Evolutionary conservation across 35 echinoderm and acorn worm species (phyloP).

Genomic region (Acanthaster planci): DNA sequence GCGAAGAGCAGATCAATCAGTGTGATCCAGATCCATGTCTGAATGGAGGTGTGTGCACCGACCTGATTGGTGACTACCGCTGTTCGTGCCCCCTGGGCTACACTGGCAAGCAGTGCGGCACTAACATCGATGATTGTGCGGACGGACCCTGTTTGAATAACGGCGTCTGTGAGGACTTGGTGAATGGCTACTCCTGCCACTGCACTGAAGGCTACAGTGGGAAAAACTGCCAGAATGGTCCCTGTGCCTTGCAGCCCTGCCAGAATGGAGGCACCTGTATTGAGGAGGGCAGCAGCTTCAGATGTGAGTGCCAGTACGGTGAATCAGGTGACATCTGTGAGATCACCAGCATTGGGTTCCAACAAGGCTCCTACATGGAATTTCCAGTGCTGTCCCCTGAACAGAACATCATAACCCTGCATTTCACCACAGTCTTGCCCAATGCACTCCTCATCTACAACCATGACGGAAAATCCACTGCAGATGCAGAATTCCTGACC

Average conservation of each 20-base stretch:
- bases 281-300: slow-evolving; percentile 66
- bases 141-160: slow-evolving; percentile 67
- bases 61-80: slow-evolving; percentile 58
- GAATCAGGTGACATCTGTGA: slow-evolving; percentile 75
- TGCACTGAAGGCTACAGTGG: slow-evolving; percentile 77
- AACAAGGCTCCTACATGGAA: slow-evolving; percentile 68
- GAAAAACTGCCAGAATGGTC: slow-evolving; percentile 70
- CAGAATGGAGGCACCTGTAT: slow-evolving; percentile 72
- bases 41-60: slow-evolving; percentile 72
- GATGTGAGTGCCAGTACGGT: slow-evolving; percentile 72
- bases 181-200: slow-evolving; percentile 70
- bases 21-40: slow-evolving; percentile 72
- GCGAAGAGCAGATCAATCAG: slow-evolving; percentile 73
- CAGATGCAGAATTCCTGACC: slow-evolving; percentile 71
- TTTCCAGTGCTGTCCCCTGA: slow-evolving; percentile 4
- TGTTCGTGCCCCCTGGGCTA: slow-evolving; percentile 76
- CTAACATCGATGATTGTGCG: slow-evolving; percentile 74
- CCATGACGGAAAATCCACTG: slow-evolving; percentile 70
- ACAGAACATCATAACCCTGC: slow-evolving; percentile 58
- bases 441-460: slow-evolving; percentile 88
- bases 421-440: slow-evolving; percentile 70
- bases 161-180: slow-evolving; percentile 65
- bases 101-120: slow-evolving; percentile 66
- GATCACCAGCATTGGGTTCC: slow-evolving; percentile 78
- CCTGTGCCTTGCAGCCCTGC: slow-evolving; percentile 76